Evolutionary conservation across 2,797 vertebrate genomes (phyloP).

Genomic region (Neopelma chrysocephalum): DNA sequence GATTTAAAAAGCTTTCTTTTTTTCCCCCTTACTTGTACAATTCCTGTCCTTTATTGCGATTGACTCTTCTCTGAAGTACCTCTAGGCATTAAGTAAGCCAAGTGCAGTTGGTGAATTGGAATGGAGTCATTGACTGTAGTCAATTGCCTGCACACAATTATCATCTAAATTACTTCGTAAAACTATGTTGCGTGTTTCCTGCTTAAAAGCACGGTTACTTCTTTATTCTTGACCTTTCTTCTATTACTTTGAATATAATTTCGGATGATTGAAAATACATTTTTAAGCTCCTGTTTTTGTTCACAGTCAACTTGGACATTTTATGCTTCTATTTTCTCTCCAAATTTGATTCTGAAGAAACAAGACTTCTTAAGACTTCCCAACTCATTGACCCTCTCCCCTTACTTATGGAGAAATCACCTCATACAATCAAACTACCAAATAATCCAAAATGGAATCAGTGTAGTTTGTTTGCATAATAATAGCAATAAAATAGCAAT

Average conservation of each 20-base stretch:
- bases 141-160: background rate
- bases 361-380: background rate
- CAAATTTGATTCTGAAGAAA: background rate
- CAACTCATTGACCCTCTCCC: background rate
- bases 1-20: background rate
- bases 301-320: background rate
- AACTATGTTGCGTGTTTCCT: background rate
- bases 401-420: background rate
- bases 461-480: background rate
- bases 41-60: background rate
- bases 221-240: background rate
- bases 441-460: background rate
- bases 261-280: background rate
- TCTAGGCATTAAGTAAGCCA: background rate
- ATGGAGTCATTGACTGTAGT: background rate
- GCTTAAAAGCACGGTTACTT: background rate
- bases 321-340: background rate
- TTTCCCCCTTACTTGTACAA: background rate
- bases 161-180: constrained; percentile 5
- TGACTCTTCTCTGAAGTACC: background rate
- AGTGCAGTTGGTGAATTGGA: background rate
- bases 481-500: background rate
- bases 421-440: background rate
- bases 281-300: background rate
- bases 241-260: background rate